Evolutionary conservation across 1,140 invertebrate species (phyloP), one percentile per base, ranked within the genome.

Genomic region (Philaenus spumarius): DNA sequence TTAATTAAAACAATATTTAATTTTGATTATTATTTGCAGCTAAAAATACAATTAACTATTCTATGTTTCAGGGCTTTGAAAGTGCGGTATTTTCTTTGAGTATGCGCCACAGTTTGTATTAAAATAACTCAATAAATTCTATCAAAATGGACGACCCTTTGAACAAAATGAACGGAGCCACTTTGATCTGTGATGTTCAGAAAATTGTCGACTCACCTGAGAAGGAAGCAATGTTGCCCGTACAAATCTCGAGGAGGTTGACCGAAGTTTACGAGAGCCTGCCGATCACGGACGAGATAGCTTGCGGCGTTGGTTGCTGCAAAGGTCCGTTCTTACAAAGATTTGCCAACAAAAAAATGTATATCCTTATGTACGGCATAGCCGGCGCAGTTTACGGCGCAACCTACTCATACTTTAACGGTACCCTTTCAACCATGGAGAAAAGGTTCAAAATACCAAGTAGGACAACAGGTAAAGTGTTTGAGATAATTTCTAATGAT

Each of bases 401-500:
- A 59, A 81, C 83, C 59, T 88, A 83, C 65, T 80, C 85, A 1
- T 90, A 90, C 67, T 86, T 86, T 59, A 85, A 85, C 64, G 86
- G 85, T 9, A 87, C 84, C 5, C 82, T 90, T 42, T 86, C 86
- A 24, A 91, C 87, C 1, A 75, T 90, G 23, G 87, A 91, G 68
- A 90, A 90, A 66, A 76, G 87, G 61, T 91, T 87, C 68, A 87
- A 85, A 65, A 88, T 90, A 66, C 83, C 85, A 0, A 87, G 84
- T 7, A 80, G 82, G 69, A 85, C 83, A 26, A 85, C 84, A 53
- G 87, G 85, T 83, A 68, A 74, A 70, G 15, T 5, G 7, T 45
- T 17, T 17, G 19, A 45, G 7, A 45, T 7, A 7, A 9, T 9
- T 9, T 45, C 6, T 17, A 6, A 9, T 17, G 6, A 9, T 45